Base-by-base conservation (phyloP, 2,113 vertebrate genomes). In the Lepidothrix coronata region DNA sequence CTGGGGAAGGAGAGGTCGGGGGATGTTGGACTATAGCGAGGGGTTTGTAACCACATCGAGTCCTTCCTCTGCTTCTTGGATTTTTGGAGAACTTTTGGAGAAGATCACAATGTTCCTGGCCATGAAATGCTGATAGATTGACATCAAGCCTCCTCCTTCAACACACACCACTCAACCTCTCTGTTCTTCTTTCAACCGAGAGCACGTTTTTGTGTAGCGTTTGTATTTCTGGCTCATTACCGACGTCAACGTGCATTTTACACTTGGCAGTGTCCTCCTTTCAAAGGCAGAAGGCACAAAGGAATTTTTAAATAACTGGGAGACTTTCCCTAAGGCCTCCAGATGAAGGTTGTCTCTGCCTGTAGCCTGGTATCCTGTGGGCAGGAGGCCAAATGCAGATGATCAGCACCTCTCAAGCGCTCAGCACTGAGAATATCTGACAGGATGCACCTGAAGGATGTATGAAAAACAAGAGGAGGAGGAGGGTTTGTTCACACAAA, bases 381-480 rank as follows among this genome's bases (percentile, higher is more conserved):
- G 96, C 88, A 81, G 65, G 14, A 22, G 59, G 91, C 91, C 88
- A 95, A 95, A 30, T 14, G 41, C 44, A 75, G 24, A 37, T 1
- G 30, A 86, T 59, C 73, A 68, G 73, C 86, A 62, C 15, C 91
- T 93, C 93, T 88, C 15, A 49, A 24, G 49, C 0, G 0, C 61
- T 77, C 49, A 10, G 73, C 68, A 15, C 51, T 77, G 74, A 65
- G 89, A 85, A 70, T 96, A 92, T 92, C 85, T 87, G 84, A 93
- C 96, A 97, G 97, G 97, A 97, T 96, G 94, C 96, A 97, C 93
- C 96, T 97, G 96, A 96, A 97, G 96, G 94, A 95, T 92, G 89
- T 89, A 22, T 70, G 88, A 91, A 91, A 81, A 93, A 71, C 82
- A 80, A 27, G 41, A 48, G 54, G 63, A 92, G 59, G 66, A 78